phyloP scores from a whole-genome alignment of 2,113 vertebrate genomes.

The Ailuropoda melanoleuca region DNA sequence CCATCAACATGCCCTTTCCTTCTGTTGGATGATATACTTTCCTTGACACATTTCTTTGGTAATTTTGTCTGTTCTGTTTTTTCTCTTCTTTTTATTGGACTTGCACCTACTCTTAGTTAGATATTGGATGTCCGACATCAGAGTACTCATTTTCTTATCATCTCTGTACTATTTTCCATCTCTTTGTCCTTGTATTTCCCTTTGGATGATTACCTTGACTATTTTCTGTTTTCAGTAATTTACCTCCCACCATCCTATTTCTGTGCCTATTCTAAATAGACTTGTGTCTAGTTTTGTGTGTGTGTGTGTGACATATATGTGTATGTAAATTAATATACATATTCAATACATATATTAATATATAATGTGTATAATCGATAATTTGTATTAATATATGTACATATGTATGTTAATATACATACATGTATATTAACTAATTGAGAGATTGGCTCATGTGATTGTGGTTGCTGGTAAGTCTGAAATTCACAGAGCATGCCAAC shows the following conservation, averaged over 20 bases:
- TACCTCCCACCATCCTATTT: background rate
- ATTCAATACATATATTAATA: background rate
- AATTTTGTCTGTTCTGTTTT: background rate
- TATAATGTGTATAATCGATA: background rate
- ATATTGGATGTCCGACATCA: background rate
- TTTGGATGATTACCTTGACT: background rate
- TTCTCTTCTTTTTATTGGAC: background rate
- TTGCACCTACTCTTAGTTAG: background rate
- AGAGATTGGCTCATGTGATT: background rate
- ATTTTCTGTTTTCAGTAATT: background rate
- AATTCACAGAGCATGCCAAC: background rate
- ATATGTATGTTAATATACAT: background rate
- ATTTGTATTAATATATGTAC: background rate
- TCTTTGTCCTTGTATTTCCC: background rate
- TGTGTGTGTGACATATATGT: background rate
- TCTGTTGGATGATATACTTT: background rate
- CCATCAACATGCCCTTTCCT: background rate
- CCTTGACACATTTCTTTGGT: background rate
- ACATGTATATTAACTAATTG: background rate
- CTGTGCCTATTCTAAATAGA: background rate
- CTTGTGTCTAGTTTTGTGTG: background rate
- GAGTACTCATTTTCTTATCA: background rate
- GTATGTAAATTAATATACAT: background rate
- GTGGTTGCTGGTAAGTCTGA: background rate
- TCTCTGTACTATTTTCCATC: background rate